These are phyloP conservation scores for Baryphthengus martii DNA, from an alignment of 2,113 vertebrate genomes.

Conservation along the genomic window DNA sequence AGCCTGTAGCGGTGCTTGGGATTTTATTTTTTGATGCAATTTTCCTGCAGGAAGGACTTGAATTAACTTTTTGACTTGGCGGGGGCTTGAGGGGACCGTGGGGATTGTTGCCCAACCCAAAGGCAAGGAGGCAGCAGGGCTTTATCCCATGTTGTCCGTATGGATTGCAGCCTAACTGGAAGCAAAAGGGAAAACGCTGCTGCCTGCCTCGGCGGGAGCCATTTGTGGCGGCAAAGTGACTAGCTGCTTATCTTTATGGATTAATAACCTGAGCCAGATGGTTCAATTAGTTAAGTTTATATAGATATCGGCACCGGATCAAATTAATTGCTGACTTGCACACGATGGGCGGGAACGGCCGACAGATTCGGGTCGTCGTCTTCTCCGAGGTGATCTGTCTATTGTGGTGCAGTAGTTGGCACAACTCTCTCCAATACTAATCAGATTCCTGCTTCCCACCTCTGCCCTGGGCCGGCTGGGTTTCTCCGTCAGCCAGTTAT, in stretches of 20 bases:
- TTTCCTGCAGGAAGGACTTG: not conserved
- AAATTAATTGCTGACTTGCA: not conserved
- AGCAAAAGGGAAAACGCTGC: not conserved
- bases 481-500: not conserved
- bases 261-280: not conserved
- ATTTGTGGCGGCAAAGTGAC: not conserved
- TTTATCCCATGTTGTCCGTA: rapidly evolving
- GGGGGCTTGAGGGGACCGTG: rapidly evolving
- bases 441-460: not conserved
- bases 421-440: rapidly evolving
- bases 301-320: not conserved
- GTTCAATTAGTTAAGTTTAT: not conserved
- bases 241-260: not conserved
- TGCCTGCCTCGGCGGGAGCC: not conserved
- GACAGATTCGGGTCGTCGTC: not conserved
- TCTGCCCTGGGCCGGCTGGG: not conserved
- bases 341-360: not conserved
- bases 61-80: not conserved
- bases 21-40: too few species aligned
- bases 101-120: not conserved
- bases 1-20: too few species aligned
- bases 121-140: not conserved
- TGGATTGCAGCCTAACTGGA: not conserved
- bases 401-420: not conserved
- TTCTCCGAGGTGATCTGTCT: not conserved